These are phyloP conservation scores for Catocala sponsa DNA, from an alignment of 2,888 invertebrate genomes.

Conservation along the genomic window DNA sequence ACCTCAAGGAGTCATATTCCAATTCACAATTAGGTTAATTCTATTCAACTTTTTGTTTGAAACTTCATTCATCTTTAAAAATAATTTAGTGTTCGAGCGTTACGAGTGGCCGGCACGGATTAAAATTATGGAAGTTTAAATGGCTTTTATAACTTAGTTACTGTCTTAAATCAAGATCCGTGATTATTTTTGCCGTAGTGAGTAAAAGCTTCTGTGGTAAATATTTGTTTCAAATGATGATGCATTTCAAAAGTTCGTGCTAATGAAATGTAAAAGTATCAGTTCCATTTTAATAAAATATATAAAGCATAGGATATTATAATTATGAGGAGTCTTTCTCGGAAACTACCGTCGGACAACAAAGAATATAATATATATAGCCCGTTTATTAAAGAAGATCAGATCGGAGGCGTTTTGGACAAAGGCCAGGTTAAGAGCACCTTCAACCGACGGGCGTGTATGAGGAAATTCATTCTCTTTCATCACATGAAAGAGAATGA, in stretches of 20 bases:
- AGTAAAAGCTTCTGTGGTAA: conserved; percentile 42
- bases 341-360: too few species aligned
- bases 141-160: conserved; percentile 65
- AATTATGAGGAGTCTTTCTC: too few species aligned
- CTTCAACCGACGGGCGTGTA: too few species aligned
- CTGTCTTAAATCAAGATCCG: conserved; percentile 51
- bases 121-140: conserved; percentile 65
- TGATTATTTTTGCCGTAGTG: conserved; percentile 55
- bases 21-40: conserved; percentile 24
- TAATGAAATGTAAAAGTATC: conserved; percentile 16
- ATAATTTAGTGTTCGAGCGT: conserved; percentile 49
- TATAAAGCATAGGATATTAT: too few species aligned
- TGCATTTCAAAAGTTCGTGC: conserved; percentile 13
- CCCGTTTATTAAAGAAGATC: too few species aligned
- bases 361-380: too few species aligned
- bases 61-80: conserved; percentile 53
- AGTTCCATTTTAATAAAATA: too few species aligned
- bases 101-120: conserved; percentile 45
- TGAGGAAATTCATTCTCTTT: too few species aligned
- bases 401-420: too few species aligned
- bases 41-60: conserved; percentile 18
- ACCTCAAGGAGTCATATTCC: conserved; percentile 9
- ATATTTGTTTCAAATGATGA: conserved; percentile 14
- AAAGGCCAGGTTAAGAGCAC: too few species aligned
- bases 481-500: too few species aligned